Evolutionary conservation across 2,113 vertebrate genomes (phyloP), one percentile per base, ranked within the genome.

Genomic region (Trematomus loennbergii): DNA sequence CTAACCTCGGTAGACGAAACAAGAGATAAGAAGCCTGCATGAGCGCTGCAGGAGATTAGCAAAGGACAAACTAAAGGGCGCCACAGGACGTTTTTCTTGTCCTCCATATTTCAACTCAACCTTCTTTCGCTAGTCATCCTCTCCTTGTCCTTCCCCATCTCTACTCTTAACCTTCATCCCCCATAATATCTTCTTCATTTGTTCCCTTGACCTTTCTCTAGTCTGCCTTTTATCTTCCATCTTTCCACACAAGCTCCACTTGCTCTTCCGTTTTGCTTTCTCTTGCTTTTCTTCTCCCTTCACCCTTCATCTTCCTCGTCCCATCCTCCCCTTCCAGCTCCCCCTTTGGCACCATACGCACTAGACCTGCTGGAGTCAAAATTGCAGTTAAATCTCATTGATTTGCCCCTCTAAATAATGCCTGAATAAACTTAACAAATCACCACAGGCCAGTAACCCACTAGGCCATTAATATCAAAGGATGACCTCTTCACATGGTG

Each of bases 401-500:
- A 93, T 91, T 72, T 61, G 22, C 43, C 49, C 68, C 81, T 87
- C 54, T 78, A 90, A 92, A 81, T 94, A 90, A 92, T 91, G 89
- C 89, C 87, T 89, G 88, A 92, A 85, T 91, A 91, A 93, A 92
- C 80, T 79, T 84, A 84, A 85, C 73, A 83, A 79, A 82, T 90
- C 87, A 89, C 84, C 86, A 80, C 74, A 85, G 89, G 78, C 65
- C 85, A 86, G 79, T 89, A 78, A 81, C 89, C 85, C 87, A 84
- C 66, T 89, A 88, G 64, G 18, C 83, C 67, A 80, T 88, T 90
- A 85, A 86, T 85, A 86, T 90, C 68, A 85, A 55, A 25, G 72
- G 57, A 84, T 88, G 90, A 87, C 81, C 84, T 88, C 53, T 61
- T 85, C 49, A 75, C 71, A 69, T 12, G 1, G 10, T 20, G 7